phyloP scores from a whole-genome alignment of 2,888 invertebrate species.

The Coleophora flavipennella region DNA sequence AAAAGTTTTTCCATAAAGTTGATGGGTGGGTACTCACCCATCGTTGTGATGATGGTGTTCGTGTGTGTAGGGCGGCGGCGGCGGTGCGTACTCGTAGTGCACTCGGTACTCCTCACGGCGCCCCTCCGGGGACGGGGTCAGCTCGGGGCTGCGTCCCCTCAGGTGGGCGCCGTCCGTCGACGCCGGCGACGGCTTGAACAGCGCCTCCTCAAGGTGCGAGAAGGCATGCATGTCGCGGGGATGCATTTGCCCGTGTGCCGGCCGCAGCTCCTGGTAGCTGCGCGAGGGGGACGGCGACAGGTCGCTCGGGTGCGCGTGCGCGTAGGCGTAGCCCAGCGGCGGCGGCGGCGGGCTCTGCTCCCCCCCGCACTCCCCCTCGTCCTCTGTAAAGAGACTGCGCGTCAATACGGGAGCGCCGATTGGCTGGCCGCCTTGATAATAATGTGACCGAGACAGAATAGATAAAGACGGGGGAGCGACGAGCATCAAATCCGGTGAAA shows the following conservation, averaged over 20 bases:
- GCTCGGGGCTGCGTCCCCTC: constrained; percentile 44
- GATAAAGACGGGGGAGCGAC: too few species aligned
- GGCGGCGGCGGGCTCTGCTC: constrained; percentile 57
- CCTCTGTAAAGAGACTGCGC: constrained; percentile 42
- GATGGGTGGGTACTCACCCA: constrained; percentile 43
- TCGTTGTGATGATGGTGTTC: constrained; percentile 48
- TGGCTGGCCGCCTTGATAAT: background rate
- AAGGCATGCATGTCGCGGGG: constrained; percentile 62
- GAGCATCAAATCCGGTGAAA: background rate
- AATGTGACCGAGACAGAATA: too few species aligned
- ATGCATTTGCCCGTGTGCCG: constrained; percentile 32
- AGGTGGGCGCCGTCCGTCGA: constrained; percentile 46
- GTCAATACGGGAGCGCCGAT: constrained; percentile 11
- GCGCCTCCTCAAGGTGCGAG: constrained; percentile 51
- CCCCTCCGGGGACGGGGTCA: constrained; percentile 41
- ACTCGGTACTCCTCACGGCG: constrained; percentile 50
- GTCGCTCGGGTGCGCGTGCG: constrained; percentile 23
- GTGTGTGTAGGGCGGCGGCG: constrained; percentile 41
- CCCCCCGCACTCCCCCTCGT: constrained; percentile 42
- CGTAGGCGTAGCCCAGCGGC: constrained; percentile 55
- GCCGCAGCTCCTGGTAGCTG: constrained; percentile 67
- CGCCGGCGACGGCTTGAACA: constrained; percentile 37
- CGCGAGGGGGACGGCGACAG: constrained; percentile 55
- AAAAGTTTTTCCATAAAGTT: background rate
- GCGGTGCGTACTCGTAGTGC: constrained; percentile 51